These are phyloP conservation scores for Capitulum mitella DNA, from an alignment of 2,888 invertebrate genomes.

Conservation along the genomic window DNA sequence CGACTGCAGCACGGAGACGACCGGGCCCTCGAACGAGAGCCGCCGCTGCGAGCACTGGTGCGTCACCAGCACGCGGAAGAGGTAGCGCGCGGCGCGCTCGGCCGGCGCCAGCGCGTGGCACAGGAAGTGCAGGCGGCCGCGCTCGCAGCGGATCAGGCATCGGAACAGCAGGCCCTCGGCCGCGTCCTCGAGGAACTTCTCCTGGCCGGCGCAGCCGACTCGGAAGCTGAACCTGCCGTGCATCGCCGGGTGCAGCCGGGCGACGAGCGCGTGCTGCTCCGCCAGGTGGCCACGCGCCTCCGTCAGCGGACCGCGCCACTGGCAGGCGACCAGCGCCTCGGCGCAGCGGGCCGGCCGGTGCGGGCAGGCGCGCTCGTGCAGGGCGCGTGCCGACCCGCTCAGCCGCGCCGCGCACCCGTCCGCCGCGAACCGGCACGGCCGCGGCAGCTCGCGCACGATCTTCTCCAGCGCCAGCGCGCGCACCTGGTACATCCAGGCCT, in stretches of 20 bases:
- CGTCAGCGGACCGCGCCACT: background rate
- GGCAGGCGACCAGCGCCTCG: background rate
- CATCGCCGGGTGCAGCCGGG: background rate
- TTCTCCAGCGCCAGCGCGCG: slow-evolving; percentile 17
- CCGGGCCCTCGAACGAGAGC: background rate
- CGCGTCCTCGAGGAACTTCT: background rate
- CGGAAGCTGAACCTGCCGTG: background rate
- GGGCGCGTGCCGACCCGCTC: background rate
- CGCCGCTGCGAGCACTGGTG: background rate
- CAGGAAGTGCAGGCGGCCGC: background rate
- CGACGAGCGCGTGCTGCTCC: background rate
- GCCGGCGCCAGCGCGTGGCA: background rate
- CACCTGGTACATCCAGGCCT: slow-evolving; percentile 21
- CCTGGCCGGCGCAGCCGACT: background rate
- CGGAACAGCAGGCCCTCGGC: background rate
- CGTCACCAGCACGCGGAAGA: background rate
- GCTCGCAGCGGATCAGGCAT: slow-evolving; percentile 9
- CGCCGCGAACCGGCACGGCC: background rate
- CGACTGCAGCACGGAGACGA: background rate
- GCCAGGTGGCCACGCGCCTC: background rate
- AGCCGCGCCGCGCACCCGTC: background rate
- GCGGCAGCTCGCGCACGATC: slow-evolving; percentile 3
- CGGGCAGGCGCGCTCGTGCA: background rate
- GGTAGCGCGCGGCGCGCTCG: background rate
- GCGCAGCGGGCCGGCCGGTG: background rate